phyloP scores from a whole-genome alignment of 2,888 invertebrate species.

The Dugesia japonica region DNA sequence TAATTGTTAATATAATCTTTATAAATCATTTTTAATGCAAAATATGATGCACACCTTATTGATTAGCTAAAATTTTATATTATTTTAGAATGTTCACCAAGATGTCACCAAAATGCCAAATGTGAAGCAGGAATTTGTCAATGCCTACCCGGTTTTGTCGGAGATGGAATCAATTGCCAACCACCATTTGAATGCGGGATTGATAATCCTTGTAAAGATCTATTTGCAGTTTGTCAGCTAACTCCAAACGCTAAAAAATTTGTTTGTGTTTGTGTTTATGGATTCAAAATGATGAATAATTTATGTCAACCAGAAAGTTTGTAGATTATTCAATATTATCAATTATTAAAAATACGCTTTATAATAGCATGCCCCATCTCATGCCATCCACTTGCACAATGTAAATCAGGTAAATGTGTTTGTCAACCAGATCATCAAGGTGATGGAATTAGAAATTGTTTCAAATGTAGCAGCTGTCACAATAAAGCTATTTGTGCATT shows the following conservation, averaged over 20 bases:
- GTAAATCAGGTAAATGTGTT: background rate
- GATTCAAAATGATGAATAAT: background rate
- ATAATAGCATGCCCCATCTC: background rate
- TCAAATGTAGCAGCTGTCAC: constrained; percentile 7
- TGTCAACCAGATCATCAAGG: background rate
- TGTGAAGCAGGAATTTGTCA: background rate
- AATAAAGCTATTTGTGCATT: background rate
- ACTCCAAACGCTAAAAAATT: background rate
- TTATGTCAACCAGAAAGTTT: background rate
- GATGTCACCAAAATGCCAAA: background rate
- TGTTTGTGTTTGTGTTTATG: background rate
- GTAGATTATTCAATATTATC: background rate
- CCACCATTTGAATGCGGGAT: background rate
- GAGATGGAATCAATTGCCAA: background rate
- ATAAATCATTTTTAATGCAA: no score
- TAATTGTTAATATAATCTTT: no score
- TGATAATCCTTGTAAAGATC: constrained; percentile 14
- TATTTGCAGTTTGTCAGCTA: background rate
- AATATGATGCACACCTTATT: no score
- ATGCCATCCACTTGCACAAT: background rate
- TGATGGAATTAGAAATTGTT: background rate
- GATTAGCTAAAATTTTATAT: background rate
- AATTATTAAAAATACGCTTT: background rate
- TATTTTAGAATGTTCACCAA: background rate
- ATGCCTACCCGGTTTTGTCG: background rate